Base-by-base conservation (phyloP, 2,888 invertebrate species). In the Morpho helenor region DNA sequence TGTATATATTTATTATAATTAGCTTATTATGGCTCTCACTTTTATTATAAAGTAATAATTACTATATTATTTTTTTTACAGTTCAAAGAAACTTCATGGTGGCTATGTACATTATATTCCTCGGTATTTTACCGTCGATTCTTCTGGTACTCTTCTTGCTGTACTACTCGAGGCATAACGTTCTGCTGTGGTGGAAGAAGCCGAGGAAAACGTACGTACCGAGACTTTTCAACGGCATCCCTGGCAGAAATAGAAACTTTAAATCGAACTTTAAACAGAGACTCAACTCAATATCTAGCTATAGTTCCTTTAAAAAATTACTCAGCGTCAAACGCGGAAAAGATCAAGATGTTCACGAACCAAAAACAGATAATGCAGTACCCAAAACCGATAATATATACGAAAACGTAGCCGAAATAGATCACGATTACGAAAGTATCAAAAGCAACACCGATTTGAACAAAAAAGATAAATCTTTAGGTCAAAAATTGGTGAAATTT, bases 21-120 rank as follows among this genome's bases (percentile, higher is more conserved):
- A 31, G 31, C 5, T 31, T 31, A 31, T 2, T 31, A 31, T 31
- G 31, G 1, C 2, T 2, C 31, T 31, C 31, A 3, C 31, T 31
- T 31, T 16, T 31, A 2, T 31, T 31, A 31, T 31, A 2, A 31
- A 31, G 41, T 46, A 46, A 57, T 50, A 56, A 9, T 39, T 8
- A 8, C 39, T 41, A 42, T 55, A n/a, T 42, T 10, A 22, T 8
- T 31, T n/a, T 52, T 41, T 56, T 66, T 65, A 61, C 92, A 97
- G 97, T 95, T 65, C 93, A 94, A 77, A 92, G 93, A 68, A 94
- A 94, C 72, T 93, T 97, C 79, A 93, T 96, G 76, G 94, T 95
- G 62, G 95, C 95, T 42, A 92, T 98, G 91, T 96, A 96, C 81
- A 93, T 98, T 66, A 94, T 97, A 71, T 97, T 98, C 93, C 92